Percentiles rank a stretch among this genome's conserved stretches.
Conservation (phyloP, 2,888 invertebrate species). For the Lasiommata megera region DNA sequence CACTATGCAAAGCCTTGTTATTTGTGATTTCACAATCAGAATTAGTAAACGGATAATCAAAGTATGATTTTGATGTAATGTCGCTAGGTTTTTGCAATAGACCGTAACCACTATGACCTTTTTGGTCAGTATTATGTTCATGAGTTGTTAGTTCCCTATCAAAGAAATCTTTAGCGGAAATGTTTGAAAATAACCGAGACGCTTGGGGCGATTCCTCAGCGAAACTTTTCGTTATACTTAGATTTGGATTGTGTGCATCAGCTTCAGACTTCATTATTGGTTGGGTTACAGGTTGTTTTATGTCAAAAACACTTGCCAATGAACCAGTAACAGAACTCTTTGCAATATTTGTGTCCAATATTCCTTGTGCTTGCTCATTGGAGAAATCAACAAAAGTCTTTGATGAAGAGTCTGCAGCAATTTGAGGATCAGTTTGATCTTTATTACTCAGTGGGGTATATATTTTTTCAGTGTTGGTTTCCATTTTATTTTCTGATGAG, state of each 20-base stretch:
- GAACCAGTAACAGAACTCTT: background rate
- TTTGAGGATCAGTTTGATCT: slow-evolving; percentile 14
- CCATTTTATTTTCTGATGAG: background rate
- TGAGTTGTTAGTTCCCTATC: background rate
- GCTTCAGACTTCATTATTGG: background rate
- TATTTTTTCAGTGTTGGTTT: background rate
- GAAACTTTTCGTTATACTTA: too few relatives aligned
- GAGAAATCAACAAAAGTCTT: slow-evolving; percentile 22
- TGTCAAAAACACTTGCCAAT: background rate
- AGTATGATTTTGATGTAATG: background rate
- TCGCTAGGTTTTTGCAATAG: background rate
- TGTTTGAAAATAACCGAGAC: background rate
- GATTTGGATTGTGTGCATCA: background rate
- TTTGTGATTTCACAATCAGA: background rate
- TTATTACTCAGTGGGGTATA: background rate
- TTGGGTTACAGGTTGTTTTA: background rate
- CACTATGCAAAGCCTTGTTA: background rate
- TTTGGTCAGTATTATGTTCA: background rate
- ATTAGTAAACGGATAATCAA: slow-evolving; percentile 1
- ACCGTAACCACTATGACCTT: background rate
- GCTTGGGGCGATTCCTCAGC: background rate
- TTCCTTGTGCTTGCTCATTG: background rate
- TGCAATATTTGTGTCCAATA: background rate
- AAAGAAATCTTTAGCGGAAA: background rate
- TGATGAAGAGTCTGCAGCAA: slow-evolving; percentile 11